Conservation (phyloP, 2,888 invertebrate species). For the Pseudanteris insignis region DNA sequence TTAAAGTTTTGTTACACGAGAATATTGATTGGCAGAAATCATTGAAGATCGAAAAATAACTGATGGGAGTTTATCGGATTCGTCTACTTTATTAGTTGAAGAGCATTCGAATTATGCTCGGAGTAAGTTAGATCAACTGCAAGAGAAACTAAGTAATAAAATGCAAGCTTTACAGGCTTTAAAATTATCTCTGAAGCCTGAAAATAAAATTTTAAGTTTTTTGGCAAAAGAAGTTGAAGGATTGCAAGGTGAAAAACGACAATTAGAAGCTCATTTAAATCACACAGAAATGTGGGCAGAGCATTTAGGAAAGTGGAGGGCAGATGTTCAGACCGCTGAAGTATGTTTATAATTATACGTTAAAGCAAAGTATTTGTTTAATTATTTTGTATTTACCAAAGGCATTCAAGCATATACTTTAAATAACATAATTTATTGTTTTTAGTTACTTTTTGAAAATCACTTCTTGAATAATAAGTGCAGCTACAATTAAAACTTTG, state of each 20-base stretch:
- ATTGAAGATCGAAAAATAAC: conserved; percentile 55
- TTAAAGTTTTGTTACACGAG: no score
- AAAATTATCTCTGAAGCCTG: conserved; percentile 82
- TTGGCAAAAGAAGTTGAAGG: conserved; percentile 86
- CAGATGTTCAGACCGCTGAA: conserved; percentile 84
- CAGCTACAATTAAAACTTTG: no score
- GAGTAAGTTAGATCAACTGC: conserved; percentile 82
- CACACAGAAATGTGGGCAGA: conserved; percentile 92
- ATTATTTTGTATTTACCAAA: no score
- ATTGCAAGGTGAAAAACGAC: conserved; percentile 80
- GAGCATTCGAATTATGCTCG: conserved; percentile 86
- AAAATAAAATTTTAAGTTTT: conserved; percentile 81
- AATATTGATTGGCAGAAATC: conserved; percentile 42
- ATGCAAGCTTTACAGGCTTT: conserved; percentile 83
- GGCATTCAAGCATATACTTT: no score
- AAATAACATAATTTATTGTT: no score
- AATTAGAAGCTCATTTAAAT: conserved; percentile 84
- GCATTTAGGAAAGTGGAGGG: conserved; percentile 87
- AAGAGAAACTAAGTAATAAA: conserved; percentile 86
- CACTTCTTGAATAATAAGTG: no score
- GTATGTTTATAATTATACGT: no score
- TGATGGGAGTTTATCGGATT: conserved; percentile 57
- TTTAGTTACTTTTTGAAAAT: no score
- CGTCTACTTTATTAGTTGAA: conserved; percentile 72
- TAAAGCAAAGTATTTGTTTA: no score